phyloP scores from a whole-genome alignment of 2,113 vertebrate species.

The Scatophagus argus region DNA sequence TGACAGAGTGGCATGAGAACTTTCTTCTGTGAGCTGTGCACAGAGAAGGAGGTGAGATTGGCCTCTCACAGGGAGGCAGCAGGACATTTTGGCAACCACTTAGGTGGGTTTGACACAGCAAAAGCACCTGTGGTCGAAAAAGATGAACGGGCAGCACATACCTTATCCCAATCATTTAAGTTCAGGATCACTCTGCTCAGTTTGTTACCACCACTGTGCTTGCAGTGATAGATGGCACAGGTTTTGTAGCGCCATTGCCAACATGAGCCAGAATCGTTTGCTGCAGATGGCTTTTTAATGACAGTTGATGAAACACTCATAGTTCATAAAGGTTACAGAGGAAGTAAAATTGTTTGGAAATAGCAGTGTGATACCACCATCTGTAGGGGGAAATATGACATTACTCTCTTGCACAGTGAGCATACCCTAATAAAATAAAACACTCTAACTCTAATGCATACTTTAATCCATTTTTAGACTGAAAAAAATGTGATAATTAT shows the following conservation, averaged over 20 bases:
- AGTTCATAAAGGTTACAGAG: not conserved
- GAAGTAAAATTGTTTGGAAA: not conserved
- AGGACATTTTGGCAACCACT: not conserved
- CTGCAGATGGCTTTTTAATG: not conserved
- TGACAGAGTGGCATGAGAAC: slow-evolving; percentile 6
- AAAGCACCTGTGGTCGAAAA: not conserved
- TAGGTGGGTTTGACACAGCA: slow-evolving; percentile 4
- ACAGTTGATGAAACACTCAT: not conserved
- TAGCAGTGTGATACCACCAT: slow-evolving; percentile 42
- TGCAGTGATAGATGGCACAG: not conserved
- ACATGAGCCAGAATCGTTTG: not conserved
- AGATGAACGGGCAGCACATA: not conserved
- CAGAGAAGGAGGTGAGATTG: not conserved
- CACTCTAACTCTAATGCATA: no score
- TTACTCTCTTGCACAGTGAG: not conserved
- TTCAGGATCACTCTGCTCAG: not conserved
- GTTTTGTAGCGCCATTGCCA: not conserved
- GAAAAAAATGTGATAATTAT: no score
- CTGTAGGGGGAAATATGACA: slow-evolving; percentile 46
- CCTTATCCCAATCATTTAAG: not conserved
- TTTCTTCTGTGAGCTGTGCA: not conserved
- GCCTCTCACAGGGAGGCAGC: not conserved
- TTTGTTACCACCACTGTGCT: not conserved
- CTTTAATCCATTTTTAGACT: no score
- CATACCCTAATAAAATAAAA: no score